phyloP scores from a whole-genome alignment of 2,888 invertebrate species.

The Rhamphomyia laevipes region DNA sequence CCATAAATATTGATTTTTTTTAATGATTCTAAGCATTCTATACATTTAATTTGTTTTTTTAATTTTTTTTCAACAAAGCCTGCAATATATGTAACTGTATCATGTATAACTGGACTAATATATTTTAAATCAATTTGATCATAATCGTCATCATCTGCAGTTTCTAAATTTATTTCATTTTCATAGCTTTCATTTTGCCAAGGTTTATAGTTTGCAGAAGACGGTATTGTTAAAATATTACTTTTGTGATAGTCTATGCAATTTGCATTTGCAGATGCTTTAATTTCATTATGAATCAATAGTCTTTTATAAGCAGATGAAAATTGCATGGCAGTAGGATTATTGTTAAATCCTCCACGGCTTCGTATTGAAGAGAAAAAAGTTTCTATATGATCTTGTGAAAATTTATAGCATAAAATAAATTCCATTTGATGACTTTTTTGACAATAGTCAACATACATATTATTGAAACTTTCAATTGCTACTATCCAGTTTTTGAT shows the following conservation, averaged over 20 bases:
- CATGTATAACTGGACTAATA: too few species aligned
- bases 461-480: neutral
- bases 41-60: too few species aligned
- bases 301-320: constrained; percentile 1
- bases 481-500: neutral
- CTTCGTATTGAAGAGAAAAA: constrained; percentile 3
- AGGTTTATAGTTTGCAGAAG: too few species aligned
- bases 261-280: neutral
- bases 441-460: neutral
- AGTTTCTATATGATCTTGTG: too few species aligned
- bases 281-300: neutral
- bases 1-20: too few species aligned
- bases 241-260: neutral
- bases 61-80: too few species aligned
- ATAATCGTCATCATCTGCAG: neutral
- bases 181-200: too few species aligned
- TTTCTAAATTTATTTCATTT: neutral
- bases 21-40: too few species aligned
- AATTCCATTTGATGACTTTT: neutral
- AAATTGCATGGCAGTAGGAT: constrained; percentile 1
- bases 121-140: too few species aligned
- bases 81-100: too few species aligned
- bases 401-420: constrained; percentile 1
- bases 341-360: neutral
- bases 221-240: neutral